These are phyloP conservation scores for Labia minor DNA, from an alignment of 2,888 invertebrate genomes.

Conservation along the genomic window DNA sequence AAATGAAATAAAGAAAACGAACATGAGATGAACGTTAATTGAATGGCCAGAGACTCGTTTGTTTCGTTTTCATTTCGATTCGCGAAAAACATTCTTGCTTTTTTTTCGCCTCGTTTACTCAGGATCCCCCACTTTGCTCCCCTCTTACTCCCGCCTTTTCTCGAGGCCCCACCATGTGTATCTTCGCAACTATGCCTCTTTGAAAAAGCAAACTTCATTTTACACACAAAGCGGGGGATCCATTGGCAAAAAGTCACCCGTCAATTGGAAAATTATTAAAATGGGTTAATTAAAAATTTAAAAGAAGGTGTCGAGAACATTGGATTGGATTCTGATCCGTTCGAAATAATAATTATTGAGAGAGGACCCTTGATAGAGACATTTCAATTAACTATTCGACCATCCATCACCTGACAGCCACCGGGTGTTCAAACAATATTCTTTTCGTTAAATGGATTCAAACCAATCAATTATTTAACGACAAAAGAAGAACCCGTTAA, in stretches of 20 bases:
- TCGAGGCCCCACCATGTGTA: no score
- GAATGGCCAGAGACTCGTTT: not conserved
- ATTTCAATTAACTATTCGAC: not conserved
- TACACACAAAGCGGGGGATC: not conserved
- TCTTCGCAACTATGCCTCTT: no score
- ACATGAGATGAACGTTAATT: not conserved
- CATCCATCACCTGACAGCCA: not conserved
- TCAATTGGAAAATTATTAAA: conserved; percentile 6
- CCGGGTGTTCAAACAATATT: no score
- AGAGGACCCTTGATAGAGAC: not conserved
- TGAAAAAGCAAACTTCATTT: not conserved
- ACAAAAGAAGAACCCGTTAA: no score
- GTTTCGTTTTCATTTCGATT: conserved; percentile 4
- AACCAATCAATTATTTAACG: no score
- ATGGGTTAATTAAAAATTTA: conserved; percentile 7
- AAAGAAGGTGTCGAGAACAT: not conserved
- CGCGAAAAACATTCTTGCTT: not conserved
- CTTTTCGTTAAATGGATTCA: no score
- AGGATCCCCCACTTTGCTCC: not conserved
- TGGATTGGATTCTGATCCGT: not conserved
- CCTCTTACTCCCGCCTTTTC: no score
- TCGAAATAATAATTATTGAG: not conserved
- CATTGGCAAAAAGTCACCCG: not conserved
- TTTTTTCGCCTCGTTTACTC: not conserved
- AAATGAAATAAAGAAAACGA: not conserved